These are phyloP conservation scores for Anguilla anguilla DNA, from an alignment of 2,797 vertebrate species.

Conservation along the genomic window DNA sequence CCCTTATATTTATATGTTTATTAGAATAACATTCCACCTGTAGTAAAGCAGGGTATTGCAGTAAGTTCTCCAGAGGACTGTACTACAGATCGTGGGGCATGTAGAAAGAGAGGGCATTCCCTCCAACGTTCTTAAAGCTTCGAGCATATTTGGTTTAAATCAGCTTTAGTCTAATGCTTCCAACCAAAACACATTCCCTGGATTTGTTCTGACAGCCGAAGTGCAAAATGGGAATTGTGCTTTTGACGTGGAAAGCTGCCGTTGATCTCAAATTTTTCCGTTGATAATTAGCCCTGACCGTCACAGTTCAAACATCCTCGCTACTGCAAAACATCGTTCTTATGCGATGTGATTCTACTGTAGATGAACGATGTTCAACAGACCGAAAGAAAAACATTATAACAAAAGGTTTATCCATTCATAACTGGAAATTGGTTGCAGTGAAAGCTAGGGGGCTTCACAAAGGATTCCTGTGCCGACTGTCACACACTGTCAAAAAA, in stretches of 20 bases:
- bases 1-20: no score
- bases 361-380: neutral
- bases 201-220: neutral
- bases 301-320: neutral
- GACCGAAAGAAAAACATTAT: neutral
- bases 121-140: no score
- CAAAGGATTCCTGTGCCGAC: neutral
- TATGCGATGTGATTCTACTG: neutral
- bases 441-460: neutral
- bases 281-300: neutral
- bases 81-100: no score
- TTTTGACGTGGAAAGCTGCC: neutral
- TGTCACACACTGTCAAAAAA: neutral
- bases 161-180: slow-evolving; percentile 10
- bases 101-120: no score
- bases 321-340: neutral
- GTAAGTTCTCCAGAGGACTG: no score
- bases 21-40: no score
- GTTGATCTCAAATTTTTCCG: neutral
- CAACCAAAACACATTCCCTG: slow-evolving; percentile 5
- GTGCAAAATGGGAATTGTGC: neutral
- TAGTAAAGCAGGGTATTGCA: no score
- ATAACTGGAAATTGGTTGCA: neutral
- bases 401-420: neutral
- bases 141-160: neutral